These are phyloP conservation scores for Brachionus asplanchnoidis DNA, from an alignment of 1,140 invertebrate species.

Conservation along the genomic window DNA sequence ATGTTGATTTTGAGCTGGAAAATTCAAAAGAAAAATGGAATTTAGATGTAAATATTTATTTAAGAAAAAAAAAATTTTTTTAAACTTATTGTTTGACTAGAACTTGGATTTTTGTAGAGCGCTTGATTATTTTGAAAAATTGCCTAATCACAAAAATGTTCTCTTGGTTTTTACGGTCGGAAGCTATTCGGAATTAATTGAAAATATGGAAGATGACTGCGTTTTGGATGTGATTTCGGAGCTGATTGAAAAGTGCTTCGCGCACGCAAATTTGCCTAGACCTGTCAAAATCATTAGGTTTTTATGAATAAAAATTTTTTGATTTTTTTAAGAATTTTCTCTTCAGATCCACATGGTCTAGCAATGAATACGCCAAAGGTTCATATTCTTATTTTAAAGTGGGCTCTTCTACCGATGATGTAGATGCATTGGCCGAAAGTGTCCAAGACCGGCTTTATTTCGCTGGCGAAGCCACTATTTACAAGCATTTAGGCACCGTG, in stretches of 20 bases:
- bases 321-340: neutral
- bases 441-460: constrained; percentile 71
- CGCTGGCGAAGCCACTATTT: constrained; percentile 88
- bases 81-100: neutral
- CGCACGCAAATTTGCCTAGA: neutral
- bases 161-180: neutral
- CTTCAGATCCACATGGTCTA: constrained; percentile 24
- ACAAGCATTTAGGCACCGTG: constrained; percentile 85
- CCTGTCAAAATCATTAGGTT: neutral
- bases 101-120: constrained; percentile 2
- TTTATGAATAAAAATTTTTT: neutral
- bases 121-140: constrained; percentile 35
- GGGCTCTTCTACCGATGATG: constrained; percentile 42
- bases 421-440: neutral
- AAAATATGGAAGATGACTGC: constrained; percentile 6
- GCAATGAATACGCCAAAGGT: neutral
- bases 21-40: constrained; percentile 23
- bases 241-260: neutral
- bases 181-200: neutral
- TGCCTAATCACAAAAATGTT: constrained; percentile 18
- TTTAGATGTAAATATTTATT: neutral
- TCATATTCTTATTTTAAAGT: constrained; percentile 15
- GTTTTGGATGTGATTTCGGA: constrained; percentile 1
- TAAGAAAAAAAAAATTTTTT: neutral
- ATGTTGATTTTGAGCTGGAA: neutral